Percentiles rank a stretch among this genome's conserved stretches.
Evolutionary conservation across 1,140 invertebrate species (phyloP).

Genomic region (Adoxophyes honmai): DNA sequence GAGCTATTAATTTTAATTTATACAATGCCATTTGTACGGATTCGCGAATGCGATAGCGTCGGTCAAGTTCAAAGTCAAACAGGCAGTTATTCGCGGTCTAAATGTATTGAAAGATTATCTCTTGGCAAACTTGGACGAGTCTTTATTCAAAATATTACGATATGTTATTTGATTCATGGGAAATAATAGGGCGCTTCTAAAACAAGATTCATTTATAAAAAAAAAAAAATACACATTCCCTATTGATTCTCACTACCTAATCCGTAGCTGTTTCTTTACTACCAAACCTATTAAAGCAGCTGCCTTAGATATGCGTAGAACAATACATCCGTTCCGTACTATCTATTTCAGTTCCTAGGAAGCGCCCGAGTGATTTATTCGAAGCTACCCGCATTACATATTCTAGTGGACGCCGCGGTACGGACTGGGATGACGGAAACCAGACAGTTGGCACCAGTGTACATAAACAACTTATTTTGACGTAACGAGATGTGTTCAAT

Average conservation of each 20-base stretch:
- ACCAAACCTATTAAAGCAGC: too few species aligned
- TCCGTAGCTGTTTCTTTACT: too few species aligned
- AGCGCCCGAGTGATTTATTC: background rate
- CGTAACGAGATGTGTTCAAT: too few species aligned
- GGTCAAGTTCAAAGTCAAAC: conserved; percentile 11
- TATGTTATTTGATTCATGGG: too few species aligned
- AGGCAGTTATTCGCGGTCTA: background rate
- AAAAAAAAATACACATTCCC: too few species aligned
- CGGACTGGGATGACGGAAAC: background rate
- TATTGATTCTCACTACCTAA: too few species aligned
- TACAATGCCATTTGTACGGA: background rate
- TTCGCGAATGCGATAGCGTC: background rate
- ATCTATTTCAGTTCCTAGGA: conserved; percentile 12
- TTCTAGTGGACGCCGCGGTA: background rate
- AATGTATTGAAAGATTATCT: too few species aligned
- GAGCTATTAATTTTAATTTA: background rate
- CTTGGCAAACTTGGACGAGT: too few species aligned
- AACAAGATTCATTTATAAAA: too few species aligned
- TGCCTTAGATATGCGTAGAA: background rate
- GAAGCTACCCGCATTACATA: background rate
- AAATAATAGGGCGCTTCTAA: too few species aligned
- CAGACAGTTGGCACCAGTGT: background rate
- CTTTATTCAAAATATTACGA: too few species aligned
- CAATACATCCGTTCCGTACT: background rate
- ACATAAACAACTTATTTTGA: too few species aligned